These are phyloP conservation scores for Hemibagrus wyckioides DNA, from an alignment of 2,113 vertebrate species.

Conservation along the genomic window DNA sequence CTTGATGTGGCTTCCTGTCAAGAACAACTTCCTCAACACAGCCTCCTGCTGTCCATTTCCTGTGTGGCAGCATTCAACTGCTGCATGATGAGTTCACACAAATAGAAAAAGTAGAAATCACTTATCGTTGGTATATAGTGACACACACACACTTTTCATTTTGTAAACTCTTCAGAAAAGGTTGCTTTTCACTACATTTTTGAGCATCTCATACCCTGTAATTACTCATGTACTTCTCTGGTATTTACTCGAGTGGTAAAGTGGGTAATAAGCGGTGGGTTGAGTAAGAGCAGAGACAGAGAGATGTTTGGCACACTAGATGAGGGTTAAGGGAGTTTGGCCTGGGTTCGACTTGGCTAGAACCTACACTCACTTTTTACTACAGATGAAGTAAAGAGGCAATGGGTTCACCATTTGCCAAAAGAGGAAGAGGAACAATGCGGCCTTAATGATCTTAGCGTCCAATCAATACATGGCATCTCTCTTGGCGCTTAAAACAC, in stretches of 20 bases:
- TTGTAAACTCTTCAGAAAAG: slow-evolving; percentile 8
- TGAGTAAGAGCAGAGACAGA: slow-evolving; percentile 14
- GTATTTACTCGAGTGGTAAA: slow-evolving; percentile 14
- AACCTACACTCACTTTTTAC: slow-evolving; percentile 1
- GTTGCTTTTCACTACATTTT: slow-evolving; percentile 20
- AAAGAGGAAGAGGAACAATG: background rate
- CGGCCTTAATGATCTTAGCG: background rate
- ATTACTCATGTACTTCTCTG: slow-evolving; percentile 6
- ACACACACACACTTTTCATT: background rate
- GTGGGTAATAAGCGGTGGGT: slow-evolving; percentile 17
- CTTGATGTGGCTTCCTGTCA: background rate
- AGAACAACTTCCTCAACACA: slow-evolving; percentile 4
- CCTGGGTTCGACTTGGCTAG: slow-evolving; percentile 22
- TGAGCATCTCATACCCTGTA: background rate
- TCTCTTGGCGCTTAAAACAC: slow-evolving; percentile 14
- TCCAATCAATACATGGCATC: background rate
- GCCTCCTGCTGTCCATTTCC: background rate
- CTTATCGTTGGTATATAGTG: background rate
- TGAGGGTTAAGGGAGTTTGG: slow-evolving; percentile 2
- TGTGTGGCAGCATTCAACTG: background rate
- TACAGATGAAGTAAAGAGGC: background rate
- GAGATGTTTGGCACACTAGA: slow-evolving; percentile 22
- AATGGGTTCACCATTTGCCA: background rate
- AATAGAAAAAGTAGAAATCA: background rate
- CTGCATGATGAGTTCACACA: background rate